These are phyloP conservation scores for Pteruthius melanotis DNA, from an alignment of 2,113 vertebrate genomes.

Conservation along the genomic window DNA sequence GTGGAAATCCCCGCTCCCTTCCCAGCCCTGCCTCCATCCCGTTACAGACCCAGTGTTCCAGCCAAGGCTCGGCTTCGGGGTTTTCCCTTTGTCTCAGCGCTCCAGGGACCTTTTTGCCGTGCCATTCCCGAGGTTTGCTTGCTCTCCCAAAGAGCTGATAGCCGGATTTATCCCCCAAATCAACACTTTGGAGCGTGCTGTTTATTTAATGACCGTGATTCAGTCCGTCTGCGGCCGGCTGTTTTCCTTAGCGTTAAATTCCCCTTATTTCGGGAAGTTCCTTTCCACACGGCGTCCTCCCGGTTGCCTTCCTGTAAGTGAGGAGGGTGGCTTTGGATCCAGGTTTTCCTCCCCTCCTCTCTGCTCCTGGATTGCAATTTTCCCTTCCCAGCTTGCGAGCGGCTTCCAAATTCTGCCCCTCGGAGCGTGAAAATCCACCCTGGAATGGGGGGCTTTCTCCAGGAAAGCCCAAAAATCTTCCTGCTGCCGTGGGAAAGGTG, in stretches of 20 bases:
- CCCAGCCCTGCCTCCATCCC: not conserved
- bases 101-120: not conserved
- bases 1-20: not conserved
- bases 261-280: conserved; percentile 1
- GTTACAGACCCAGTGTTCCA: not conserved
- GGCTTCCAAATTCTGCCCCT: not conserved
- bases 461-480: not conserved
- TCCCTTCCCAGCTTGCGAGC: not conserved
- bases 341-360: not conserved
- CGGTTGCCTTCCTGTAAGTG: conserved; percentile 9
- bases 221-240: not conserved
- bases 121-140: not conserved
- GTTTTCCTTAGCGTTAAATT: conserved; percentile 33
- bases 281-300: not conserved
- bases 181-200: not conserved
- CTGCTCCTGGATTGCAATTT: not conserved
- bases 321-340: not conserved
- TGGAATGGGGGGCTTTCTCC: not conserved
- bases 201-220: conserved; percentile 10
- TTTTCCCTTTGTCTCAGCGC: not conserved
- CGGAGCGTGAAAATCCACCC: not conserved
- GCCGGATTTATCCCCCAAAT: not conserved
- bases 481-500: not conserved
- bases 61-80: not conserved
- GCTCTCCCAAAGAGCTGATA: not conserved